Conservation (phyloP, 2,888 invertebrate species). For the Odontothrips loti region DNA sequence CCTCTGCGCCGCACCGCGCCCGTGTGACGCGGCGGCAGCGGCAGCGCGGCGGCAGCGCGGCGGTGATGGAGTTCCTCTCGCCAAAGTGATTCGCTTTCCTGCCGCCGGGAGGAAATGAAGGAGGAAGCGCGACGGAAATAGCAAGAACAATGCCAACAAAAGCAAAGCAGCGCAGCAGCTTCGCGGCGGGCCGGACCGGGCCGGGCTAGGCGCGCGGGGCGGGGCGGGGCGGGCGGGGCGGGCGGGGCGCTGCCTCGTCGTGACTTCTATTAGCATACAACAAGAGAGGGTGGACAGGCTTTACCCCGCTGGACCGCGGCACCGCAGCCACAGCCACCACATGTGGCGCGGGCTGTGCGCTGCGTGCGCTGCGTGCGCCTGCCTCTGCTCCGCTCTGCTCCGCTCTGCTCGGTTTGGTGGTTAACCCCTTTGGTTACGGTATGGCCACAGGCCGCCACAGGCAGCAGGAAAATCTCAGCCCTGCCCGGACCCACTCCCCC, state of each 20-base stretch:
- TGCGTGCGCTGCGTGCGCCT: neutral
- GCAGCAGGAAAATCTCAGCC: neutral
- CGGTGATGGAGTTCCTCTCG: neutral
- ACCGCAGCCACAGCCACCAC: neutral
- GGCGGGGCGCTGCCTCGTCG: neutral
- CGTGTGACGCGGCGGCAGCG: too few species aligned
- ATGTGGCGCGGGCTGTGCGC: neutral
- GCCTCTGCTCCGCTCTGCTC: neutral
- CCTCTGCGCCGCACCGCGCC: neutral
- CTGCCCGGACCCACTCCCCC: neutral
- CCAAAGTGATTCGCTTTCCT: constrained; percentile 13
- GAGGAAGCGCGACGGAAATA: constrained; percentile 12
- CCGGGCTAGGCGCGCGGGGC: neutral
- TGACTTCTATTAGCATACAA: constrained; percentile 25
- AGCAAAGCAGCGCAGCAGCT: neutral
- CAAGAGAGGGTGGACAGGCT: constrained; percentile 9
- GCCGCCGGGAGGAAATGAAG: constrained; percentile 4
- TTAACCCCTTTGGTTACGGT: neutral
- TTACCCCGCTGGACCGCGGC: neutral
- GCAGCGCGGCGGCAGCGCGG: neutral
- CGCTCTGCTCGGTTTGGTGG: constrained; percentile 12
- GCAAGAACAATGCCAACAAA: constrained; percentile 20
- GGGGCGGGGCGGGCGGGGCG: neutral
- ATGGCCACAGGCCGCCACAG: neutral
- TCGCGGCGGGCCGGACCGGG: neutral